Conservation (phyloP, 2,888 invertebrate genomes). For the Rotaria macrura region DNA sequence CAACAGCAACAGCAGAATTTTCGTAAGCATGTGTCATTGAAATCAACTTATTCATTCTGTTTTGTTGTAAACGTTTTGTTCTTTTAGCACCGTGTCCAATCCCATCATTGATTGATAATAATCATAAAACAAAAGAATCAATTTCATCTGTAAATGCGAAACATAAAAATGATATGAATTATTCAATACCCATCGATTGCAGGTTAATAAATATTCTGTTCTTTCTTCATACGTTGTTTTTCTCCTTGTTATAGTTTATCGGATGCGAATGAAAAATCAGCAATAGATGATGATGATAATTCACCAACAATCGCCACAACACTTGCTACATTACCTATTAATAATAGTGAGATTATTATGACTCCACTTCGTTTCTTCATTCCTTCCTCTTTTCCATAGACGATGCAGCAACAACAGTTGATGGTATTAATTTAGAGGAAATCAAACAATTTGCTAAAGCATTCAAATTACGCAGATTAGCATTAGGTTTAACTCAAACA, state of each 20-base stretch:
- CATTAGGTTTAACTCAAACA: constrained; percentile 84
- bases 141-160: background rate
- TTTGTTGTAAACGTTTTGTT: background rate
- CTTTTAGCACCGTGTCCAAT: background rate
- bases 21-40: background rate
- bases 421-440: constrained; percentile 89
- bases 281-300: background rate
- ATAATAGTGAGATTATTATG: background rate
- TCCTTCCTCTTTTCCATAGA: background rate
- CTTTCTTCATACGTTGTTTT: background rate
- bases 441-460: constrained; percentile 96
- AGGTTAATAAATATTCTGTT: background rate
- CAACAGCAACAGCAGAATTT: background rate
- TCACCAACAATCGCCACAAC: background rate
- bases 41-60: background rate
- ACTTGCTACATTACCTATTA: background rate
- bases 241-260: background rate
- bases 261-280: background rate
- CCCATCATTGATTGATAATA: background rate
- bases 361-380: background rate
- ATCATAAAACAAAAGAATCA: background rate
- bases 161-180: background rate
- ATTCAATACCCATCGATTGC: background rate
- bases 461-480: constrained; percentile 81
- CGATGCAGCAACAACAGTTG: constrained; percentile 63